These are phyloP conservation scores for Ectropis grisescens DNA, from an alignment of 1,140 invertebrate species.

Conservation along the genomic window DNA sequence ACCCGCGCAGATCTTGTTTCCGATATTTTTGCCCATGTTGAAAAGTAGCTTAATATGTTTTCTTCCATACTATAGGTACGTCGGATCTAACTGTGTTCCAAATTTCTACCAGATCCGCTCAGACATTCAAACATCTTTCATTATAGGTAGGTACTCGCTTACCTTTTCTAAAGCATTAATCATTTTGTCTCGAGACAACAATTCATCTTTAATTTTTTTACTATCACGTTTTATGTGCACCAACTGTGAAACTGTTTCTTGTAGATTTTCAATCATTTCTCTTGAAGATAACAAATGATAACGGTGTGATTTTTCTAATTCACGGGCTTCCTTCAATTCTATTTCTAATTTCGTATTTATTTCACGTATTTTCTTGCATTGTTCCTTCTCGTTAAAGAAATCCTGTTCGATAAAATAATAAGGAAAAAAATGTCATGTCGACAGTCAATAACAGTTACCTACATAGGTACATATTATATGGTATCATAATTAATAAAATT, in stretches of 20 bases:
- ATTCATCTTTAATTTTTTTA: constrained; percentile 51
- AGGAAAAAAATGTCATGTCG: constrained; percentile 10
- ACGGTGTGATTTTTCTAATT: constrained; percentile 51
- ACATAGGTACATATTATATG: constrained; percentile 1
- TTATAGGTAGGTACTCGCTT: too few relatives aligned
- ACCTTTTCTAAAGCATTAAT: constrained; percentile 46
- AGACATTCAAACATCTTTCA: too few relatives aligned
- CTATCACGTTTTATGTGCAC: constrained; percentile 55
- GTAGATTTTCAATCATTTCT: constrained; percentile 59
- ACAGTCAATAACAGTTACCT: neutral
- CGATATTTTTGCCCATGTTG: too few relatives aligned
- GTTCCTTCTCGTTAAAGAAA: constrained; percentile 35
- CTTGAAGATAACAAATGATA: constrained; percentile 44
- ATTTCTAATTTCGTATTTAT: constrained; percentile 39
- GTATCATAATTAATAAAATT: neutral
- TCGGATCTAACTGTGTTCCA: too few relatives aligned
- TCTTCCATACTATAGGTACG: too few relatives aligned
- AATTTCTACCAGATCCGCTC: too few relatives aligned
- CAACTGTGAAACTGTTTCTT: constrained; percentile 56
- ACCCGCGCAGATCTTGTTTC: too few relatives aligned
- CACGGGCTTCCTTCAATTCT: constrained; percentile 41
- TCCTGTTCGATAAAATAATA: constrained; percentile 22
- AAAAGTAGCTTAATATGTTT: too few relatives aligned
- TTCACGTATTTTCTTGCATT: constrained; percentile 37
- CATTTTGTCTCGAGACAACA: constrained; percentile 30